Conservation (phyloP, 1,140 invertebrate species). For the Habropoda laboriosa region DNA sequence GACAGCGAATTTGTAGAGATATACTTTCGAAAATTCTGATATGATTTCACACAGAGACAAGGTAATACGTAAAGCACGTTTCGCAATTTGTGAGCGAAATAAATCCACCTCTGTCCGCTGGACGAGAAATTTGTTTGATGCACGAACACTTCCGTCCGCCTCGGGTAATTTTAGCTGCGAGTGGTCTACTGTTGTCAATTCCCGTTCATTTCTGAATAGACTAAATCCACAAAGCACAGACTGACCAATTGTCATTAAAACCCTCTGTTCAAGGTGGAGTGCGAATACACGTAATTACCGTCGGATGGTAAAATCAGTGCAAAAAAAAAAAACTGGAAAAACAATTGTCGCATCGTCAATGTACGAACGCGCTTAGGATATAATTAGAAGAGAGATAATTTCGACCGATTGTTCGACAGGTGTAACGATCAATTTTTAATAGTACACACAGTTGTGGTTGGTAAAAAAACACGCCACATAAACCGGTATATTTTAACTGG, state of each 20-base stretch:
- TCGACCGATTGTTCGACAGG: no score
- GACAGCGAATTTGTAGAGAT: no score
- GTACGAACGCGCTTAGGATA: no score
- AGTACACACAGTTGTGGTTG: no score
- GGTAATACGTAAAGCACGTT: not conserved
- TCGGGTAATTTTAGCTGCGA: not conserved
- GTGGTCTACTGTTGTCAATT: not conserved
- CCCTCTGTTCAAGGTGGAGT: no score
- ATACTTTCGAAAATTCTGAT: no score
- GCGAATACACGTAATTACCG: no score
- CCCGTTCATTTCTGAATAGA: not conserved
- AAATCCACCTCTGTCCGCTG: not conserved
- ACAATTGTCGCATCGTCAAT: no score
- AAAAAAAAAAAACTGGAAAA: no score
- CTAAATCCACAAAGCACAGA: not conserved
- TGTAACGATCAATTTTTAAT: not conserved
- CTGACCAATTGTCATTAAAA: not conserved
- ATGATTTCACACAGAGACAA: no score
- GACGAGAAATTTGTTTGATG: not conserved
- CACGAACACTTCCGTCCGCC: not conserved
- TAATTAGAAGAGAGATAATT: no score
- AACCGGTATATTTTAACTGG: constrained; percentile 14
- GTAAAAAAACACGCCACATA: not conserved
- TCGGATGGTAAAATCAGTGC: no score
- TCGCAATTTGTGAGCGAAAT: not conserved